A percentile compares a stretch with the other conserved stretches of the same genome.
phyloP scores from a whole-genome alignment of 2,888 invertebrate species.

The Nasonia oneida region DNA sequence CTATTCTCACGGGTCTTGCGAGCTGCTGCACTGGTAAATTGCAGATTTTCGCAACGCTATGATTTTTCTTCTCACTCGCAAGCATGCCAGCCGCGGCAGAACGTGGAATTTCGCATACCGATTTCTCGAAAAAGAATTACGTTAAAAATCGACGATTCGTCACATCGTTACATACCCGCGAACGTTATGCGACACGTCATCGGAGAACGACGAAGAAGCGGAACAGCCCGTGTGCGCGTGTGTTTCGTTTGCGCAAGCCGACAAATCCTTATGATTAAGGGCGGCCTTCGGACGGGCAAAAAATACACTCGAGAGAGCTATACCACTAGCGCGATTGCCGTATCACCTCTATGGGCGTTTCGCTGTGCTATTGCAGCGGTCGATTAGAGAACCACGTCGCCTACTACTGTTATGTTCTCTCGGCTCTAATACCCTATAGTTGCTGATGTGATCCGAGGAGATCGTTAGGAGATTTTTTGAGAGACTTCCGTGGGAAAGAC shows the following conservation, averaged over 20 bases:
- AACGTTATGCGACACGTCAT: background rate
- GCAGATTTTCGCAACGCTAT: background rate
- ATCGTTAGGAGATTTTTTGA: slow-evolving; percentile 16
- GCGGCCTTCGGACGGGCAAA: background rate
- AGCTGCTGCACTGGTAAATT: background rate
- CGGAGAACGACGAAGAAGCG: background rate
- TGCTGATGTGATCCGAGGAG: background rate
- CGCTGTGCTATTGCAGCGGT: background rate
- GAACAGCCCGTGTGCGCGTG: background rate
- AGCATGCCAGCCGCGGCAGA: background rate
- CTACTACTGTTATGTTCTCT: background rate
- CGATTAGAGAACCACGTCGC: slow-evolving; percentile 3
- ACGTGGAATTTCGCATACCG: background rate
- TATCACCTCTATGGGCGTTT: background rate
- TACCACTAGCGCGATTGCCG: background rate
- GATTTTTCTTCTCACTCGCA: background rate
- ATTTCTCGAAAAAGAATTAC: background rate
- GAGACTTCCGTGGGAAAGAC: slow-evolving; percentile 44
- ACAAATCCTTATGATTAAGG: background rate
- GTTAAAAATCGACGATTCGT: background rate
- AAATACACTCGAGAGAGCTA: background rate
- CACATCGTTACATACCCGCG: too few relatives aligned
- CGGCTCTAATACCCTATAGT: background rate
- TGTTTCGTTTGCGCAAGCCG: background rate
- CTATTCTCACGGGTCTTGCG: background rate